Evolutionary conservation across 2,888 invertebrate species (phyloP).

Genomic region (Troilus luridus): DNA sequence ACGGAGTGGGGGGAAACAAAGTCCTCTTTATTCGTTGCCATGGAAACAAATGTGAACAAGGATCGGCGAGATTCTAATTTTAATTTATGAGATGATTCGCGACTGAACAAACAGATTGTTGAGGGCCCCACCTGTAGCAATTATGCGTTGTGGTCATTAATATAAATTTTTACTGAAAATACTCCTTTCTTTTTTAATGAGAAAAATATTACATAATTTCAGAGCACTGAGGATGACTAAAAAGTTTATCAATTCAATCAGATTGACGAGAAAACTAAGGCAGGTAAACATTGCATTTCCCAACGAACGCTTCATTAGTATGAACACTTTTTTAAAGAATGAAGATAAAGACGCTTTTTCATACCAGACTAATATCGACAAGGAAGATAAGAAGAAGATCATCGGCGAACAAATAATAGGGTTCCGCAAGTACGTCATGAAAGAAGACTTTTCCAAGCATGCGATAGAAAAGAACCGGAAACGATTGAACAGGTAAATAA

Average conservation of each 20-base stretch:
- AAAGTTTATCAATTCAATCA: not conserved
- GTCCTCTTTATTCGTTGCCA: too few relatives aligned
- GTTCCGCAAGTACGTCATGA: slow-evolving; percentile 44
- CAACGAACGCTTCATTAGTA: not conserved
- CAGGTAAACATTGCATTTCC: not conserved
- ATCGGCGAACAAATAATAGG: not conserved
- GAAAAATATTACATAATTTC: not conserved
- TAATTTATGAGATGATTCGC: too few relatives aligned
- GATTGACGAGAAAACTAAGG: not conserved
- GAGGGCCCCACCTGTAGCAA: too few relatives aligned
- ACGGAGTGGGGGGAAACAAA: too few relatives aligned
- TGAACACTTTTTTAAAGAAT: not conserved
- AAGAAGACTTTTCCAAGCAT: slow-evolving; percentile 38
- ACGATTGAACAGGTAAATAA: slow-evolving; percentile 40
- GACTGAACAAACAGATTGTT: too few relatives aligned
- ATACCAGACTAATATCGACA: not conserved
- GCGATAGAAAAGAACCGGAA: slow-evolving; percentile 28
- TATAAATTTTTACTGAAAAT: too few relatives aligned
- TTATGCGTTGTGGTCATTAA: too few relatives aligned
- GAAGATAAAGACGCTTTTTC: slow-evolving; percentile 51
- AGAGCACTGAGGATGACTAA: not conserved
- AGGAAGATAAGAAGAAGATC: not conserved
- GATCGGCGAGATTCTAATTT: too few relatives aligned
- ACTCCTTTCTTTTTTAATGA: too few relatives aligned
- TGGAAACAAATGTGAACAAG: too few relatives aligned